Evolutionary conservation across 2,797 vertebrate species (phyloP).

Genomic region (Enteromius argenteus): DNA sequence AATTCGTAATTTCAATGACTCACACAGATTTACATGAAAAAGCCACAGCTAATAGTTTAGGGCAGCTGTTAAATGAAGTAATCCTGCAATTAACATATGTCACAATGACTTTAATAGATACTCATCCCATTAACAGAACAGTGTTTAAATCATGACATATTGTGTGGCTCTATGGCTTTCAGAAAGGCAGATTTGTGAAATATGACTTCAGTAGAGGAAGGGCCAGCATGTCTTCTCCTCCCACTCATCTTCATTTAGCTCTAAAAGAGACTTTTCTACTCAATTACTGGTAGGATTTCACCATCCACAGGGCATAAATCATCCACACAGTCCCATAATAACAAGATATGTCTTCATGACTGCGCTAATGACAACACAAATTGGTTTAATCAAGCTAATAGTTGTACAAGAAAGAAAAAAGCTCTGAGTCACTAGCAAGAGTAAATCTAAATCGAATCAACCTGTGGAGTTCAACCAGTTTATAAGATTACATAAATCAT

Average conservation of each 20-base stretch:
- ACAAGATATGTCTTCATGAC: conserved; percentile 49
- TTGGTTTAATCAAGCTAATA: conserved; percentile 29
- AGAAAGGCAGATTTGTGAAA: conserved; percentile 39
- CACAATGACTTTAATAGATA: conserved; percentile 46
- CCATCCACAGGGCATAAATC: conserved; percentile 45
- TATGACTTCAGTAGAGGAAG: conserved; percentile 20
- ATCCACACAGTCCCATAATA: conserved; percentile 28
- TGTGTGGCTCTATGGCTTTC: conserved; percentile 6
- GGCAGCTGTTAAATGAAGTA: conserved; percentile 32
- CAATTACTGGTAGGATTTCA: conserved; percentile 44
- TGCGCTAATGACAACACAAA: conserved; percentile 36
- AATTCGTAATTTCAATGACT: conserved; percentile 15
- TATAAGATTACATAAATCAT: background rate
- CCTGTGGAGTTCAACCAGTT: background rate
- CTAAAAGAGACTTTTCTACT: conserved; percentile 40
- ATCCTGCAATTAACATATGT: conserved; percentile 30
- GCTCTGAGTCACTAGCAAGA: background rate
- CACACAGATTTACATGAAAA: background rate
- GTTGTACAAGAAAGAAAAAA: background rate
- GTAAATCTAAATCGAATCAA: background rate
- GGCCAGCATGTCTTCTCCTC: conserved; percentile 30
- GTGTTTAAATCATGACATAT: conserved; percentile 39
- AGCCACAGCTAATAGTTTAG: conserved; percentile 19
- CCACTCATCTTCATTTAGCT: conserved; percentile 53
- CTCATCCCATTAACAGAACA: conserved; percentile 30